A percentile compares a stretch with the other conserved stretches of the same genome.
Evolutionary conservation across 2,888 invertebrate genomes (phyloP).

Genomic region (Drosophila picticornis): DNA sequence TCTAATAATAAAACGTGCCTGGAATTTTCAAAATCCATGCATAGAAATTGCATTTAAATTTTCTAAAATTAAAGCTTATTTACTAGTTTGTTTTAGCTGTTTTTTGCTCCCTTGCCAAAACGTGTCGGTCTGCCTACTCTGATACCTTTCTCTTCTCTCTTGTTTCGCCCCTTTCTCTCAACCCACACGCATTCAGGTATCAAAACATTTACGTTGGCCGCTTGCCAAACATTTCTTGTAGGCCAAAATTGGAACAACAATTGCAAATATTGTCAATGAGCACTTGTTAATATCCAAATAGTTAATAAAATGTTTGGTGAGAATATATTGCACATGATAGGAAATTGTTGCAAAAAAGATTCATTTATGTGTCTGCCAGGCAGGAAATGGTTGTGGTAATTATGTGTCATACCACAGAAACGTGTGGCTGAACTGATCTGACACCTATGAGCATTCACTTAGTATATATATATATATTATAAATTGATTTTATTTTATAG

Average conservation of each 20-base stretch:
- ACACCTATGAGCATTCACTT: not conserved
- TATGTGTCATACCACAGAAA: not conserved
- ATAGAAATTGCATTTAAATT: constrained; percentile 23
- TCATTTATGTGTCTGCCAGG: not conserved
- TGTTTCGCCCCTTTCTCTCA: not conserved
- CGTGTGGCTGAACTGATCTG: not conserved
- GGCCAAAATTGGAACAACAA: constrained; percentile 26
- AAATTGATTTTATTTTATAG: not conserved
- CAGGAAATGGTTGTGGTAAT: not conserved
- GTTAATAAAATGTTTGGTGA: constrained; percentile 31
- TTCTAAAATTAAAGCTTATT: constrained; percentile 18
- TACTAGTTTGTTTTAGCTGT: constrained; percentile 6
- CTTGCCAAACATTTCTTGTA: constrained; percentile 46
- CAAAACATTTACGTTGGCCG: constrained; percentile 46
- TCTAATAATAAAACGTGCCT: constrained; percentile 14
- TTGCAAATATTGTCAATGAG: constrained; percentile 31
- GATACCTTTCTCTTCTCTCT: constrained; percentile 17
- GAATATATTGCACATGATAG: constrained; percentile 4
- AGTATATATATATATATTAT: not conserved
- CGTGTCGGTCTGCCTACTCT: constrained; percentile 22
- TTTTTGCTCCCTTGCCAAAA: constrained; percentile 46
- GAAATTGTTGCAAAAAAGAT: not conserved
- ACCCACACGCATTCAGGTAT: constrained; percentile 38
- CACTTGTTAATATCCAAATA: constrained; percentile 20
- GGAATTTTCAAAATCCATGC: constrained; percentile 13